A percentile compares a stretch with the other conserved stretches of the same genome.
These are phyloP conservation scores for Gila orcuttii DNA, from an alignment of 2,113 vertebrate species.

Conservation along the genomic window DNA sequence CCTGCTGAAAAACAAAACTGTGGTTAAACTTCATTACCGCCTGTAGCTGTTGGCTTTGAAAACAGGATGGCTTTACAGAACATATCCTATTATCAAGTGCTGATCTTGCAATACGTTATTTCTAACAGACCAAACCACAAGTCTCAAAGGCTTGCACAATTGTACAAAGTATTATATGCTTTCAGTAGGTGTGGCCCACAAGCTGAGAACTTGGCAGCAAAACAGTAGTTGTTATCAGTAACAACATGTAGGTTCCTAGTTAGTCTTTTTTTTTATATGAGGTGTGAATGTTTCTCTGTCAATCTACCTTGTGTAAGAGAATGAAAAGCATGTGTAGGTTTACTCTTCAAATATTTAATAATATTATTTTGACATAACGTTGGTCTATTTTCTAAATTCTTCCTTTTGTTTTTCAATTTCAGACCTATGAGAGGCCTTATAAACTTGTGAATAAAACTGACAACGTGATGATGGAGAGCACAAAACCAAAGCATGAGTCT, in stretches of 20 bases:
- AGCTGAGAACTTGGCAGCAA: conserved; percentile 43
- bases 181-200: conserved; percentile 50
- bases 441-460: conserved; percentile 86
- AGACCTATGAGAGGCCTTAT: conserved; percentile 92
- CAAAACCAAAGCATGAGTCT: conserved; percentile 95
- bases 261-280: conserved; percentile 29
- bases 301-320: neutral
- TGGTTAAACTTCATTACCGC: conserved; percentile 75
- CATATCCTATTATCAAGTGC: conserved; percentile 55
- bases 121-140: conserved; percentile 58
- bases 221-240: conserved; percentile 46
- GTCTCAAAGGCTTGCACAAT: conserved; percentile 53
- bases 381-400: conserved; percentile 45
- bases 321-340: neutral
- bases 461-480: conserved; percentile 85
- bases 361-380: neutral
- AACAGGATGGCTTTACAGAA: conserved; percentile 62
- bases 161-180: conserved; percentile 46
- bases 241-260: conserved; percentile 39
- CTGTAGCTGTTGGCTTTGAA: conserved; percentile 62
- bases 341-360: neutral
- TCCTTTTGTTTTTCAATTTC: conserved; percentile 58
- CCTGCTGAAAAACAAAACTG: conserved; percentile 75
- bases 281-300: conserved; percentile 46
- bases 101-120: conserved; percentile 56